Base-by-base conservation (phyloP, 2,888 invertebrate genomes). In the Tortricodes alternella region DNA sequence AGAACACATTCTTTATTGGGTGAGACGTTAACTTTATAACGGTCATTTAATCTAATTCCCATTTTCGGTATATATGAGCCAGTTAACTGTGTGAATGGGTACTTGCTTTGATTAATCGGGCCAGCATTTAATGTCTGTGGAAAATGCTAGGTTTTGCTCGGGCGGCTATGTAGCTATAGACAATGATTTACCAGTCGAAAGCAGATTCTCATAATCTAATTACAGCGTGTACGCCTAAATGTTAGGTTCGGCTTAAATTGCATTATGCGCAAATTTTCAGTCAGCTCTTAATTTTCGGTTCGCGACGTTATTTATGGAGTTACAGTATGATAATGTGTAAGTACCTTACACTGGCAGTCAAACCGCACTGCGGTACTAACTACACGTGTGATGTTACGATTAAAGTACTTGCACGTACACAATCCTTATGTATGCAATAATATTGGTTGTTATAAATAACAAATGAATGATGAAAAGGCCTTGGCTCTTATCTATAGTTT, bases 1-100 rank as follows among this genome's bases (percentile, higher is more conserved):
- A 77, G 79, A 80, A 79, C 78, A 77, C 76, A 76, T 74, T 80
- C 80, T 84, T 86, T 81, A 78, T 74, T 68, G 73, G 64, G 58
- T 24, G 57, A 61, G 66, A 63, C 75, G 65, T 73, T 73, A 73
- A 72, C 62, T 73, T 80, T 74, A 74, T 62, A 67, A 62, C 53
- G 39, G 65, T 66, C 61, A 61, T 67, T 73, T 70, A 74, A 73
- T 68, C 63, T 67, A 62, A 66, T 62, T 59, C 61, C 64, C 60
- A 58, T 62, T 63, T 41, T 27, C 29, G 39, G 43, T 49, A 37
- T 62, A 58, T 62, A 58, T 66, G 66, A 60, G 41, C 59, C 46
- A 50, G 58, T 60, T 62, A 58, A 64, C 63, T 62, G 60, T 53
- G 61, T 53, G 56, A 46, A 52, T 60, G 60, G 65, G 65, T 62